Conservation (phyloP, 2,797 vertebrate genomes). For the Bucorvus abyssinicus region DNA sequence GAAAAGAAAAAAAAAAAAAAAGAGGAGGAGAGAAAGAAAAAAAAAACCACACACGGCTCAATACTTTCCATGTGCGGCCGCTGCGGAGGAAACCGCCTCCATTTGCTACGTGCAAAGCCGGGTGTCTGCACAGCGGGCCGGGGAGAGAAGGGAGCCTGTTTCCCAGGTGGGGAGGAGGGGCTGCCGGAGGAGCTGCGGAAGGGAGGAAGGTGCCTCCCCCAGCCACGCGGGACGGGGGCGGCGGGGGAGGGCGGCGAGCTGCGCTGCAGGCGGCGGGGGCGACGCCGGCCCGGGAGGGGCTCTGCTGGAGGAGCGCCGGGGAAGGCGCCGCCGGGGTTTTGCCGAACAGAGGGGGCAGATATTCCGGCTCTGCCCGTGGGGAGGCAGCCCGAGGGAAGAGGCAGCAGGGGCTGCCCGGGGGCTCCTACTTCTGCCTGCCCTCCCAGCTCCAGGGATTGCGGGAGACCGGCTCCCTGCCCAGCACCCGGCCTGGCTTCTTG, state of each 20-base stretch:
- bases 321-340: not conserved
- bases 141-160: slow-evolving; percentile 66
- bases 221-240: not conserved
- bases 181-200: not conserved
- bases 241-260: too few species aligned
- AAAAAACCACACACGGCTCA: not conserved
- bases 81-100: slow-evolving; percentile 68
- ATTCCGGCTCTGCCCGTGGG: not conserved
- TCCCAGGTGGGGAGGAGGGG: slow-evolving; percentile 74
- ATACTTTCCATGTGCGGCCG: slow-evolving; percentile 66
- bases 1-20: not conserved
- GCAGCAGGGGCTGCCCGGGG: not conserved
- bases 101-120: slow-evolving; percentile 81
- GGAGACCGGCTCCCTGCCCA: not conserved
- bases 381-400: not conserved
- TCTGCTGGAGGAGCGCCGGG: not conserved
- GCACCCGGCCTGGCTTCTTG: not conserved
- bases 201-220: not conserved
- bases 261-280: not conserved
- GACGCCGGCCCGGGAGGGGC: not conserved
- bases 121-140: slow-evolving; percentile 71
- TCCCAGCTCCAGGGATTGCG: not conserved
- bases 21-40: not conserved
- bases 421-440: not conserved
- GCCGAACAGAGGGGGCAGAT: not conserved